phyloP scores from a whole-genome alignment of 1,140 invertebrate genomes.

The Tetraneura akinire region DNA sequence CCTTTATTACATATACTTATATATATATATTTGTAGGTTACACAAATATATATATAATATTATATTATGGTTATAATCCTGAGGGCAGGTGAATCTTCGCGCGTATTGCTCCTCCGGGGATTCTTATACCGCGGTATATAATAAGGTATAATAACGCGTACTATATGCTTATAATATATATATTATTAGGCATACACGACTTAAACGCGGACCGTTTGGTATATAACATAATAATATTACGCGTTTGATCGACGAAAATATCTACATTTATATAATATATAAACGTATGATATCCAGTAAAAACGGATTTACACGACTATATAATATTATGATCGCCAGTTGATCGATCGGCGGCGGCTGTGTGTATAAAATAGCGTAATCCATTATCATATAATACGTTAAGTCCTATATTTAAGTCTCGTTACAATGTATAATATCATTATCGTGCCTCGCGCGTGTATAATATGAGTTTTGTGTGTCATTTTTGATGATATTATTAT shows the following conservation, averaged over 20 bases:
- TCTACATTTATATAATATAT: too few relatives aligned
- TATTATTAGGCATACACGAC: too few relatives aligned
- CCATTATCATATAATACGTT: neutral
- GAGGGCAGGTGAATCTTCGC: constrained; percentile 21
- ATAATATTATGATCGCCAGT: constrained; percentile 21
- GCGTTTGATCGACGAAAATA: neutral
- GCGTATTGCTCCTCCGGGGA: constrained; percentile 28
- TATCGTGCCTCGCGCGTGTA: too few relatives aligned
- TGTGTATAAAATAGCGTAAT: too few relatives aligned
- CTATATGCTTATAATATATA: too few relatives aligned
- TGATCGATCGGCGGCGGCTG: constrained; percentile 15
- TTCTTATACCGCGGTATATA: neutral
- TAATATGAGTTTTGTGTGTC: neutral
- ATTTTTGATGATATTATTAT: neutral
- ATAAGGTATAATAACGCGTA: neutral
- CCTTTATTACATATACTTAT: neutral
- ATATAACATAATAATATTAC: neutral
- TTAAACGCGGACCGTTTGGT: neutral
- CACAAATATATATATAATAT: too few relatives aligned
- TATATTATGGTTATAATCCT: constrained; percentile 3
- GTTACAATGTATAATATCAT: neutral
- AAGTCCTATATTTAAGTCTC: constrained; percentile 9
- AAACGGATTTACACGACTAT: constrained; percentile 14
- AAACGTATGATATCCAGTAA: too few relatives aligned
- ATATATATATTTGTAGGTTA: neutral